These are phyloP conservation scores for Crypturellus undulatus DNA, from an alignment of 2,113 vertebrate species.

Conservation along the genomic window DNA sequence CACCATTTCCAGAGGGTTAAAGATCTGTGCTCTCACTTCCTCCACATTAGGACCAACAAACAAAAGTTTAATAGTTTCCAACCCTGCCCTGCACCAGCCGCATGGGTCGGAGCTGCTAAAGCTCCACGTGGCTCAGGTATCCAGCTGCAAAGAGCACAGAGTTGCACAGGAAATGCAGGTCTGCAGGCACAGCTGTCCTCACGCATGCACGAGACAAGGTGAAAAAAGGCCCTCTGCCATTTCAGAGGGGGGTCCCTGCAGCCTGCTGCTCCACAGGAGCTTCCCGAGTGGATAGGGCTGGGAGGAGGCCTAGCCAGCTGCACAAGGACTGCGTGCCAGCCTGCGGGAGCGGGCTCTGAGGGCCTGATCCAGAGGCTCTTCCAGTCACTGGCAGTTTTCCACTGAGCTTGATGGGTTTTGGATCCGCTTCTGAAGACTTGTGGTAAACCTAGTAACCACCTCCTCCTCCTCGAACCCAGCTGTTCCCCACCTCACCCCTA, in stretches of 20 bases:
- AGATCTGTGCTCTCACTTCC: slow-evolving; percentile 46
- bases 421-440: slow-evolving; percentile 22
- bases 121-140: background rate
- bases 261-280: background rate
- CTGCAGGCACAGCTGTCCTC: slow-evolving; percentile 16
- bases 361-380: background rate
- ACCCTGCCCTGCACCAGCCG: background rate
- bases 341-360: background rate
- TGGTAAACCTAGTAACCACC: slow-evolving; percentile 1
- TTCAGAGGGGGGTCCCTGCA: background rate
- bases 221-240: slow-evolving; percentile 35
- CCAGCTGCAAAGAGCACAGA: slow-evolving; percentile 14
- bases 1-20: slow-evolving; percentile 59
- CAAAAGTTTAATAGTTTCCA: slow-evolving; percentile 50
- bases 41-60: background rate
- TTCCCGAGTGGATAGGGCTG: background rate
- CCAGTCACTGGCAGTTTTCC: background rate
- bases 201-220: background rate
- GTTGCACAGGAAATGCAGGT: background rate
- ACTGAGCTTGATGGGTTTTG: background rate
- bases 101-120: slow-evolving; percentile 1
- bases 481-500: background rate
- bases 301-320: background rate
- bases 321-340: background rate
- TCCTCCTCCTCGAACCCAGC: background rate